Base-by-base conservation (phyloP, 2,797 vertebrate species). In the Antrozous pallidus region DNA sequence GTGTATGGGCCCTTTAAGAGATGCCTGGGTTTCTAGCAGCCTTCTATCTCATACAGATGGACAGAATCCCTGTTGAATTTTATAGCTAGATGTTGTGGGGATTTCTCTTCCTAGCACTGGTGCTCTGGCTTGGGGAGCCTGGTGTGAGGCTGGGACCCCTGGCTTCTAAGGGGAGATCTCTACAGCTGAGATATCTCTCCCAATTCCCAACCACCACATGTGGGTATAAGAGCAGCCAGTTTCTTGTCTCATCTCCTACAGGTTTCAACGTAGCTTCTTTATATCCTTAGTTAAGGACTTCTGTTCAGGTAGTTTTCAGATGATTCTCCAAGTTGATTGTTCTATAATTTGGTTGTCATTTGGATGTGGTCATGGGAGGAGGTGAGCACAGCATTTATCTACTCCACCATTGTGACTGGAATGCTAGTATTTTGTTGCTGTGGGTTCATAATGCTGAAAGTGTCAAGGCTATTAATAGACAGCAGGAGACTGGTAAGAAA, bases 401-500 rank as follows among this genome's bases (percentile, higher is more conserved):
- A 38, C 20, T 36, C 36, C 36, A 20, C 65, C 33, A 69, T 38
- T 20, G 36, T 69, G 65, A 38, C 65, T 33, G 20, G 33, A 38
- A 69, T 33, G 38, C 36, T 5, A 22, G 36, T 18, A 38, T 69
- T 69, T 69, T 38, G 20, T 38, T 38, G 65, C 70, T 63, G 38
- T 77, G 40, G 45, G 5, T 88, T 77, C 79, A 73, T 69, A 42
- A 81, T 24, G 38, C 4, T 33, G 22, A 77, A 91, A 65, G 8
- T 67, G 4, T 33, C 70, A 42, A 88, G 33, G 10, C 17, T 86
- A 26, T 70, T 49, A 47, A 75, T 24, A 28, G 22, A n/a, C 17
- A 69, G n/a, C 18, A 49, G 45, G 42, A 58, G 58, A 88, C 14
- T 51, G 99, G 99, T 98, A 99, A 95, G 99, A 99, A 96, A 98